Base-by-base conservation (phyloP, 2,888 invertebrate species). In the Omphaloscelis lunosa region DNA sequence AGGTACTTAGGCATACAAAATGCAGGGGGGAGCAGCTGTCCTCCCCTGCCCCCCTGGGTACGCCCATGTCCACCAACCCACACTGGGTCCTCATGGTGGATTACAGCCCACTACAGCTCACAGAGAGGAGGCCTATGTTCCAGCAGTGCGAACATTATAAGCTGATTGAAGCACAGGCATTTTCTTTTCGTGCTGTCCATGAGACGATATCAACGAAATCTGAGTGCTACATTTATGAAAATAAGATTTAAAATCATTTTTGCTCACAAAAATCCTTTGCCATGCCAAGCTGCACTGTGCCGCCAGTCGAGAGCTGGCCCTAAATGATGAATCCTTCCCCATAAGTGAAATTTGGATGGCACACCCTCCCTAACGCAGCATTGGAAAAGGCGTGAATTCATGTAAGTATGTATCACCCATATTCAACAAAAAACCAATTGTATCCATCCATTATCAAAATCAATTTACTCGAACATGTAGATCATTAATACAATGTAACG, bases 401-500 rank as follows among this genome's bases (percentile, higher is more conserved):
- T 6, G 6, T 59, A 59, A 9, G 17, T 17, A 61, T 27, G 20
- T 23, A n/a, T n/a, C 23, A 48, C 48, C 1, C 20, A 20, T 51
- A 23, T 51, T 23, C 53, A 11, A 53, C 6, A 20, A 27, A 65
- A 66, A 53, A 29, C 0, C 9, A 48, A 67, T 23, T 23, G 20
- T 9, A 29, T 23, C 17, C 15, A 53, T 67, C 23, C 23, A 53
- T 68, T 34, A 34, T 15, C 15, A 29, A 29, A 3, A 41, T 27
- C 20, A 51, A 59, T 41, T 80, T 8, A 48, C n/a, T 56, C 11
- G 11, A n/a, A 8, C 65, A 74, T 72, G 65, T 45, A 23, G 75
- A 79, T 88, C 79, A 78, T 86, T 86, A 88, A 83, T 63, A 76
- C 72, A 76, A 78, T 79, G 77, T 84, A 67, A 79, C 77, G 81